These are phyloP conservation scores for Acanthurus tractus DNA, from an alignment of 2,797 vertebrate genomes.

Conservation along the genomic window DNA sequence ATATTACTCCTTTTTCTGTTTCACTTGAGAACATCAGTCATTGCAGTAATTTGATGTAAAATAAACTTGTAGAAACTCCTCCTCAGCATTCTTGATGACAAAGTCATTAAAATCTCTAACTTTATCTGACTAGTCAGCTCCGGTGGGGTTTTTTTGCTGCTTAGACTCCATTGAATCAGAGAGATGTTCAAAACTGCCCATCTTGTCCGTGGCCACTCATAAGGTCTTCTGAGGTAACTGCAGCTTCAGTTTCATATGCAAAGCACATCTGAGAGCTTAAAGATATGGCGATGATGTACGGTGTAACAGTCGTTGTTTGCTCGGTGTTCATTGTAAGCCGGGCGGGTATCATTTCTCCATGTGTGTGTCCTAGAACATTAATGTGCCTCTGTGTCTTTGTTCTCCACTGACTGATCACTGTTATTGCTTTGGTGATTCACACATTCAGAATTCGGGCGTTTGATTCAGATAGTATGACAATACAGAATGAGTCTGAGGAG, in stretches of 20 bases:
- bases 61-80: slow-evolving; percentile 11
- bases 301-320: slow-evolving; percentile 74
- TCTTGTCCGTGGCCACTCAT: slow-evolving; percentile 47
- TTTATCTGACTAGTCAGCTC: slow-evolving; percentile 7
- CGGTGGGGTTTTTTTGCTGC: slow-evolving; percentile 17
- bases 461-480: slow-evolving; percentile 34
- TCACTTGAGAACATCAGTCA: slow-evolving; percentile 43
- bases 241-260: slow-evolving; percentile 50
- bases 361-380: slow-evolving; percentile 12
- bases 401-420: slow-evolving; percentile 22
- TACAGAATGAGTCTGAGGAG: slow-evolving; percentile 31
- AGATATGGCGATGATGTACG: slow-evolving; percentile 51
- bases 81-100: neutral
- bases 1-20: slow-evolving; percentile 23
- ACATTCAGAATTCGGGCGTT: slow-evolving; percentile 67
- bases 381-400: slow-evolving; percentile 13
- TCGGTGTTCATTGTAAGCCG: slow-evolving; percentile 53
- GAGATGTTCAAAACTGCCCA: slow-evolving; percentile 41
- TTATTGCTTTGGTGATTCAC: slow-evolving; percentile 81
- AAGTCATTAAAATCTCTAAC: neutral
- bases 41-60: slow-evolving; percentile 53
- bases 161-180: slow-evolving; percentile 36
- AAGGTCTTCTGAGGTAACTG: slow-evolving; percentile 75
- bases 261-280: slow-evolving; percentile 35
- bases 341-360: slow-evolving; percentile 17